A percentile compares a stretch with the other conserved stretches of the same genome.
Conservation (phyloP, 2,797 vertebrate genomes). For the Periparus ater region DNA sequence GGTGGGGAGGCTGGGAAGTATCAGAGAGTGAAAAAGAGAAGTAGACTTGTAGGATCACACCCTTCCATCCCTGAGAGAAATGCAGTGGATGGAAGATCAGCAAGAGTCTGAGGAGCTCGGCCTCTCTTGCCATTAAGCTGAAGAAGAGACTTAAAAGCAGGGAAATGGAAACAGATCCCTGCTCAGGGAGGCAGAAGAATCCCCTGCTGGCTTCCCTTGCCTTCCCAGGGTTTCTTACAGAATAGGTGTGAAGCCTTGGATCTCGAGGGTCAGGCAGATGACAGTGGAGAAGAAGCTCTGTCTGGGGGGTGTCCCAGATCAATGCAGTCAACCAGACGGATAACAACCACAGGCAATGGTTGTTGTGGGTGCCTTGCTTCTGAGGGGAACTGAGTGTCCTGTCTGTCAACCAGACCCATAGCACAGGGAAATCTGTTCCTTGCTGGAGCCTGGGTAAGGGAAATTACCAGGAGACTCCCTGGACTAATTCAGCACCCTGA, state of each 20-base stretch:
- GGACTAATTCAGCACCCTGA: neutral
- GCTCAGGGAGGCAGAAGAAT: neutral
- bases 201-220: neutral
- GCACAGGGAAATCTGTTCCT: neutral
- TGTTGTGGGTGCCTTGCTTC: neutral
- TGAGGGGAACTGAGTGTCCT: neutral
- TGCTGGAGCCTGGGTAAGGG: neutral
- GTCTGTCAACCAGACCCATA: neutral
- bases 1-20: neutral
- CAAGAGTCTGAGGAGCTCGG: neutral
- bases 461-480: neutral
- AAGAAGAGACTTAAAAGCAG: neutral
- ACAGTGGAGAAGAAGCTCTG: neutral
- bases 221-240: neutral
- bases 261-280: rapidly evolving
- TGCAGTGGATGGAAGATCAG: neutral
- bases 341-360: neutral
- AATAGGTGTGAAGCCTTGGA: neutral
- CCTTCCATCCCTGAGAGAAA: neutral
- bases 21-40: neutral
- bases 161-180: neutral
- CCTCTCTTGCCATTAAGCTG: neutral
- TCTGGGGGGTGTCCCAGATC: neutral
- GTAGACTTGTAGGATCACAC: rapidly evolving
- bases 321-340: rapidly evolving